Percentiles rank a stretch among this genome's conserved stretches.
phyloP scores from a whole-genome alignment of 2,113 vertebrate genomes.

The Podocnemis expansa region DNA sequence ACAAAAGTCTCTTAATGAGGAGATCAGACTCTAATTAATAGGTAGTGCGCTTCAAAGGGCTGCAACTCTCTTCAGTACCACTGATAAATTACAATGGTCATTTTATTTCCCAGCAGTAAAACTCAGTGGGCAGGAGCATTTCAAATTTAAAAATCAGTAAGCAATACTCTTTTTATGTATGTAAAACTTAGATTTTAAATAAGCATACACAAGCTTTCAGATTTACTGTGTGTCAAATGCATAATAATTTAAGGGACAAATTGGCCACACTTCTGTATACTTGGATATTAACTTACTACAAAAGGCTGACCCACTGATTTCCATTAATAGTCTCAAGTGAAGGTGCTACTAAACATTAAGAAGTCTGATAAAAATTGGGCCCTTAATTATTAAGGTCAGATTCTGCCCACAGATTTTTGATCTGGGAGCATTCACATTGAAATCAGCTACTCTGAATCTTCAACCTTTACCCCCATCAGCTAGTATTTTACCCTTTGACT shows the following conservation, averaged over 20 bases:
- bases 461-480: background rate
- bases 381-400: background rate
- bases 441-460: background rate
- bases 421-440: background rate
- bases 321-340: background rate
- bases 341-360: background rate
- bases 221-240: background rate
- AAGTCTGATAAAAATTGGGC: background rate
- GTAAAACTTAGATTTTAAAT: background rate
- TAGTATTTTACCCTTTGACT: background rate
- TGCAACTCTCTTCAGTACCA: constrained; percentile 33
- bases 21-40: constrained; percentile 73
- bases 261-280: background rate
- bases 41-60: constrained; percentile 59
- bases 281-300: background rate
- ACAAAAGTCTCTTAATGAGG: constrained; percentile 52
- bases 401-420: background rate
- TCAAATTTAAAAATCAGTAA: constrained; percentile 34
- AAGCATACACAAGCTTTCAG: background rate
- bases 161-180: background rate
- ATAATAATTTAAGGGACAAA: background rate
- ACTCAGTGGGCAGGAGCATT: constrained; percentile 46
- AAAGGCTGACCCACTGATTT: background rate
- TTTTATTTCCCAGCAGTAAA: constrained; percentile 27
- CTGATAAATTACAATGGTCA: background rate